Percentiles rank a stretch among this genome's conserved stretches.
Evolutionary conservation across 2,888 invertebrate genomes (phyloP).

Genomic region (Pheosia gnoma): DNA sequence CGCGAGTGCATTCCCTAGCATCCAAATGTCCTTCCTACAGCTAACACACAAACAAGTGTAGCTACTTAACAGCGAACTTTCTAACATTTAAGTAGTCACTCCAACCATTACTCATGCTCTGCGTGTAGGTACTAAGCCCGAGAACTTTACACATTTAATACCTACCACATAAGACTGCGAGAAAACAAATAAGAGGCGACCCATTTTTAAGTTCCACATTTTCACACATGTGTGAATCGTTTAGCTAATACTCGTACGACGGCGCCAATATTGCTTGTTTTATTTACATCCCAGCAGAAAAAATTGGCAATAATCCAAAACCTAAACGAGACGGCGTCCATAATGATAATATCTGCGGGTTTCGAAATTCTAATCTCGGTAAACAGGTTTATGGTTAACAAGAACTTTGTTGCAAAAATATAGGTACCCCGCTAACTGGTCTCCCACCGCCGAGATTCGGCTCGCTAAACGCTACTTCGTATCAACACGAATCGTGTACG

Average conservation of each 20-base stretch:
- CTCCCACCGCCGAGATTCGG: slow-evolving; percentile 29
- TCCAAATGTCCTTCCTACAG: slow-evolving; percentile 65
- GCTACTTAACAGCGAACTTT: slow-evolving; percentile 44
- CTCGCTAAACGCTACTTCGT: slow-evolving; percentile 29
- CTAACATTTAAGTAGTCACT: slow-evolving; percentile 38
- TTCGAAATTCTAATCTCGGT: slow-evolving; percentile 58
- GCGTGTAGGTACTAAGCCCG: neutral
- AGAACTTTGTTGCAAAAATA: slow-evolving; percentile 46
- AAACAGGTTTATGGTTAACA: slow-evolving; percentile 54
- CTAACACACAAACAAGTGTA: slow-evolving; percentile 32
- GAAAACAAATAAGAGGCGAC: slow-evolving; percentile 29
- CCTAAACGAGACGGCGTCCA: slow-evolving; percentile 49
- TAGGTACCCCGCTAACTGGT: slow-evolving; percentile 28
- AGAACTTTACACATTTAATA: slow-evolving; percentile 33
- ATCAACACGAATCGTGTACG: slow-evolving; percentile 30
- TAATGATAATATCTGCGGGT: slow-evolving; percentile 51
- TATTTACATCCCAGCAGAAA: slow-evolving; percentile 70
- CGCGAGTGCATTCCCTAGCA: slow-evolving; percentile 64
- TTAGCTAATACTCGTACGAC: slow-evolving; percentile 33
- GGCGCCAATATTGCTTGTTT: slow-evolving; percentile 67
- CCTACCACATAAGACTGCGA: slow-evolving; percentile 22
- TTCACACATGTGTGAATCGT: slow-evolving; percentile 47
- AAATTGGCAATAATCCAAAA: slow-evolving; percentile 73
- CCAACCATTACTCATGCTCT: too few relatives aligned
- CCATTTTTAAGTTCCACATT: slow-evolving; percentile 50